A percentile compares a stretch with the other conserved stretches of the same genome.
phyloP scores from a whole-genome alignment of 2,888 invertebrate genomes.

The Vesta saturnalis region DNA sequence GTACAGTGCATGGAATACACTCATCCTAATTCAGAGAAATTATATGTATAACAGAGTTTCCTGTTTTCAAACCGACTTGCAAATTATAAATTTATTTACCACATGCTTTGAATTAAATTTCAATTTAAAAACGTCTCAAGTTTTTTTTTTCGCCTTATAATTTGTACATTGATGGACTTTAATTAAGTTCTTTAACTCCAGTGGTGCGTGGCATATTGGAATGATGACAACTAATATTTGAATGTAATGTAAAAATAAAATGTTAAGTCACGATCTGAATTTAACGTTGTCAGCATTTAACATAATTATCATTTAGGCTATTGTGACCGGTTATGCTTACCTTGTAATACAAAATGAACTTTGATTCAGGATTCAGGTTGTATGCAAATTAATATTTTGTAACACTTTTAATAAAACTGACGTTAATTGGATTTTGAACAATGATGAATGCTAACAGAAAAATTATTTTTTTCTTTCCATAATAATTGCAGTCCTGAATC shows the following conservation, averaged over 20 bases:
- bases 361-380: not conserved
- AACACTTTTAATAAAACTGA: not conserved
- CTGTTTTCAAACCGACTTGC: not conserved
- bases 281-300: not conserved
- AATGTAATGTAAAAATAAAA: no score
- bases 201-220: not conserved
- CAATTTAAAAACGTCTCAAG: not conserved
- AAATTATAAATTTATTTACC: not conserved
- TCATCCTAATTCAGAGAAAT: conserved; percentile 1
- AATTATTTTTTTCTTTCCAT: no score
- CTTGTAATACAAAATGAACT: no score
- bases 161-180: not conserved
- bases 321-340: not conserved
- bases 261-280: not conserved
- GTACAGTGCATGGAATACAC: not conserved
- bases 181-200: not conserved
- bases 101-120: conserved; percentile 1
- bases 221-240: not conserved
- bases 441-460: no score
- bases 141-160: not conserved
- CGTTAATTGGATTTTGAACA: no score
- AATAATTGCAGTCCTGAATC: no score
- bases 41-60: not conserved
- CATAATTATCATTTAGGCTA: not conserved
- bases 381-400: not conserved